Evolutionary conservation across 2,888 invertebrate genomes (phyloP), one percentile per base, ranked within the genome.

Genomic region (Papilio elwesi): DNA sequence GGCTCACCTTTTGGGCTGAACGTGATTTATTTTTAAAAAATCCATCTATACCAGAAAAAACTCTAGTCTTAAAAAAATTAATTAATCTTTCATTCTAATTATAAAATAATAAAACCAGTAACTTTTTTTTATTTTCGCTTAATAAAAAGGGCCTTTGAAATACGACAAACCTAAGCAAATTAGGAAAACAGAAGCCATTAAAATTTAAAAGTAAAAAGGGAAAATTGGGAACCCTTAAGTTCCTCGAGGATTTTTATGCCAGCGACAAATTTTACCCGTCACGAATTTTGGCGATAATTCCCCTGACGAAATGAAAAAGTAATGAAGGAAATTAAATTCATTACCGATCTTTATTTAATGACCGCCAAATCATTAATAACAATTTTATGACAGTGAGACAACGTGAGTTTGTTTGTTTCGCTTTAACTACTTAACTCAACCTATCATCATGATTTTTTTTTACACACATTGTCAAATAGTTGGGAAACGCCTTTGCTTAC

Each of bases 161-260:
- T 49, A 62, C 52, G 67, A 59, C 59, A 67, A 26, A 52, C 47
- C 52, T 52, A 26, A 71, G 62, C 47, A 51, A 71, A 71, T 67
- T 67, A 67, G 49, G 51, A 67, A 59, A 67, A 67, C 47, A 62
- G 52, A 62, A 43, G 55, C 47, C 70, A 70, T 70, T 66, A 70
- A 49, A 65, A 71, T 67, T 70, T 66, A 70, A 49, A 65, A 71
- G 16, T 62, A 62, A 71, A 36, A 66, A 43, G 71, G 47, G 57
- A 71, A 66, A 71, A 53, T 53, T 67, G 11, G 26, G 11, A 48
- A 66, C 57, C 36, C 59, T 15, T 51, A 11, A 48, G 48, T 11
- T 52, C 71, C 59, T 62, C 67, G 16, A 59, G 26, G 67, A 59
- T 62, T 67, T 52, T 67, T 57, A 64, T 65, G 67, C 67, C 51